Evolutionary conservation across 2,888 invertebrate species (phyloP).

Genomic region (Xestia c-nigrum): DNA sequence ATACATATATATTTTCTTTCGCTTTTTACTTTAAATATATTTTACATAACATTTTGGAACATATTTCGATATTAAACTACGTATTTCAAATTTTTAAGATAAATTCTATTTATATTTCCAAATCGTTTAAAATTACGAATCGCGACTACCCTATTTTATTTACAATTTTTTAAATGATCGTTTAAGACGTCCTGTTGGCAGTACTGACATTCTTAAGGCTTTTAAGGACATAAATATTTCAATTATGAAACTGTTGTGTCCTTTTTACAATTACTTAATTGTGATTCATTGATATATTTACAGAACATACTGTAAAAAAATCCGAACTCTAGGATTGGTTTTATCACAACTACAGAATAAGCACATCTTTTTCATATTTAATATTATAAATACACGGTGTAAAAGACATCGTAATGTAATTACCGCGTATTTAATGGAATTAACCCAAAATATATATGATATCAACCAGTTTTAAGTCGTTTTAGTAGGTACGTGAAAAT

Average conservation of each 20-base stretch:
- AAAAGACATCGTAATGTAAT: background rate
- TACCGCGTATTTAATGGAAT: background rate
- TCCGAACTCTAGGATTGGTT: constrained; percentile 4
- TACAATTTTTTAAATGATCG: constrained; percentile 61
- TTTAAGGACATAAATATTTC: constrained; percentile 21
- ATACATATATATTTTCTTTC: constrained; percentile 57
- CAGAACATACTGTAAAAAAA: constrained; percentile 46
- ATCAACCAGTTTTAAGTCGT: background rate
- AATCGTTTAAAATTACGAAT: constrained; percentile 40
- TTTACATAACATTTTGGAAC: constrained; percentile 39
- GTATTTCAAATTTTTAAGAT: constrained; percentile 49
- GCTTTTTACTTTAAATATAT: constrained; percentile 49
- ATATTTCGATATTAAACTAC: constrained; percentile 47
- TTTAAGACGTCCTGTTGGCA: constrained; percentile 54
- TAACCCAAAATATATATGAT: background rate
- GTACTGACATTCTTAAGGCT: constrained; percentile 48
- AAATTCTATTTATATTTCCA: constrained; percentile 57
- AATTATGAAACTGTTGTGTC: constrained; percentile 25
- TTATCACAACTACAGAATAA: background rate
- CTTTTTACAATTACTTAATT: constrained; percentile 37
- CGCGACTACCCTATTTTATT: constrained; percentile 60
- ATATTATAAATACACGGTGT: background rate
- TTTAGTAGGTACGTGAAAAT: background rate
- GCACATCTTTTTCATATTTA: background rate
- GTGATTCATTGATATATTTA: constrained; percentile 40